Percentiles rank a stretch among this genome's conserved stretches.
Evolutionary conservation across 2,888 invertebrate genomes (phyloP).

Genomic region (Notodonta ziczac): DNA sequence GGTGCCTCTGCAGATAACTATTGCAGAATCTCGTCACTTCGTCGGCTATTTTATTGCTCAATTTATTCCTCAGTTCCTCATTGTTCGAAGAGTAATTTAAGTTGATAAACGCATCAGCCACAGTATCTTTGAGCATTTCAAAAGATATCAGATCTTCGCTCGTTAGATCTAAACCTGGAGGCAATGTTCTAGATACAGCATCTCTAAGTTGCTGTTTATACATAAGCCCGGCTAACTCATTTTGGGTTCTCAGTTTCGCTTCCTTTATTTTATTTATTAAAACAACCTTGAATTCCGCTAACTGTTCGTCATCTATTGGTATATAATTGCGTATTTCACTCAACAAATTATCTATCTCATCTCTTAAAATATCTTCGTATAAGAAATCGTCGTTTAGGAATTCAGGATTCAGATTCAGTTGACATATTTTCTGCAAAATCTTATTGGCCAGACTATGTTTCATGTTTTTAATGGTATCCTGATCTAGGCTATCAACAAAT

Average conservation of each 20-base stretch:
- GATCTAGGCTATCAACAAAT: slow-evolving; percentile 31
- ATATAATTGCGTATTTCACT: slow-evolving; percentile 19
- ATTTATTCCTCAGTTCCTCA: slow-evolving; percentile 39
- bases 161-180: slow-evolving; percentile 33
- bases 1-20: slow-evolving; percentile 50
- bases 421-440: slow-evolving; percentile 50
- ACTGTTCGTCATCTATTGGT: slow-evolving; percentile 29
- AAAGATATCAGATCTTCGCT: slow-evolving; percentile 50
- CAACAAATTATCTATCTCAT: slow-evolving; percentile 51
- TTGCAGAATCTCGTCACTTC: slow-evolving; percentile 56
- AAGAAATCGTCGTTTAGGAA: slow-evolving; percentile 52
- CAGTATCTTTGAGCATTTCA: slow-evolving; percentile 56
- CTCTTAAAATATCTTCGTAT: slow-evolving; percentile 51
- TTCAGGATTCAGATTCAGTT: slow-evolving; percentile 57
- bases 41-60: slow-evolving; percentile 49
- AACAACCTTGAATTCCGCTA: slow-evolving; percentile 37
- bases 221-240: slow-evolving; percentile 44
- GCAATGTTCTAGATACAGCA: slow-evolving; percentile 50
- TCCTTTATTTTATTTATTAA: slow-evolving; percentile 45
- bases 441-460: slow-evolving; percentile 48
- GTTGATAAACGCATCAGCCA: slow-evolving; percentile 64
- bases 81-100: slow-evolving; percentile 49
- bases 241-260: slow-evolving; percentile 41
- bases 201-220: slow-evolving; percentile 59
- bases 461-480: slow-evolving; percentile 34